phyloP scores from a whole-genome alignment of 2,797 vertebrate genomes.

The Helicolenus hilgendorfi region DNA sequence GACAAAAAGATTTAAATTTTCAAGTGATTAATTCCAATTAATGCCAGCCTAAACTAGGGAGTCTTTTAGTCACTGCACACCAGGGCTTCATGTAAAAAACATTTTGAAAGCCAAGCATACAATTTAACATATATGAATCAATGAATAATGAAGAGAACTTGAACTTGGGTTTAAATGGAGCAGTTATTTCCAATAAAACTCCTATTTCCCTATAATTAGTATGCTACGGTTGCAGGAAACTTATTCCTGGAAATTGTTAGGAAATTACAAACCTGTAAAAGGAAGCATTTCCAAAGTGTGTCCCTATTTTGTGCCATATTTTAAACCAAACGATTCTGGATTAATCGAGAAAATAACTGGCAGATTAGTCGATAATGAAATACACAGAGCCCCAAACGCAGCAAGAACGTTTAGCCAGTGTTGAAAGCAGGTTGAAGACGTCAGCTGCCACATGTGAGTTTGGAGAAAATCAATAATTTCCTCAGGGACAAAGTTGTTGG shows the following conservation, averaged over 20 bases:
- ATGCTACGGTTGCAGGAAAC: neutral
- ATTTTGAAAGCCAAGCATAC: neutral
- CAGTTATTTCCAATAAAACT: neutral
- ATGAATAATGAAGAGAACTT: neutral
- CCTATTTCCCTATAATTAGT: neutral
- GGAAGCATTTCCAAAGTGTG: neutral
- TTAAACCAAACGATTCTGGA: neutral
- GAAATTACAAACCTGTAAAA: neutral
- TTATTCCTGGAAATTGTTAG: neutral
- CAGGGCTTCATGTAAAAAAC: neutral
- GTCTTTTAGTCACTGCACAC: too few relatives aligned
- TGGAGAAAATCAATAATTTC: neutral
- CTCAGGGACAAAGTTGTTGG: neutral
- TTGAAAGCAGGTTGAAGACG: neutral
- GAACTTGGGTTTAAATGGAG: neutral
- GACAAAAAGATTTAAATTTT: too few relatives aligned
- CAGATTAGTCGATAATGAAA: neutral
- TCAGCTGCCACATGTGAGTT: neutral
- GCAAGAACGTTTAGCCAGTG: neutral
- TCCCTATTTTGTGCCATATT: neutral
- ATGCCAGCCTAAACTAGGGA: too few relatives aligned
- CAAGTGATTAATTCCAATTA: too few relatives aligned
- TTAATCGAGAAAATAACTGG: neutral
- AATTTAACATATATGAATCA: neutral
- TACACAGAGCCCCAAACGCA: neutral